Conservation (phyloP, 2,113 vertebrate genomes). For the Grantiella picta region DNA sequence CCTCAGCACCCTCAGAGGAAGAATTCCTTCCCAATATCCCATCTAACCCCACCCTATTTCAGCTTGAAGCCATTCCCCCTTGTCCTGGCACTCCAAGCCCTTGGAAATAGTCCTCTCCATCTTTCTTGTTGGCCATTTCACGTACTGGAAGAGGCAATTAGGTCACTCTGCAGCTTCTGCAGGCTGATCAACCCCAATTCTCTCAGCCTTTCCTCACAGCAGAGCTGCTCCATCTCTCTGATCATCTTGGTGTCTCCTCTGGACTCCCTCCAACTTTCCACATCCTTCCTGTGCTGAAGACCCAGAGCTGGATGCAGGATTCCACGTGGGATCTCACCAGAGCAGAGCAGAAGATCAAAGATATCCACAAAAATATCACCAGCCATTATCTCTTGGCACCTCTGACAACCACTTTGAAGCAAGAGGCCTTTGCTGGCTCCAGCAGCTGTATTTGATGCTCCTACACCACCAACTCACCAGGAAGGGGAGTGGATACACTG, state of each 20-base stretch:
- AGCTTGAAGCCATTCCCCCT: not conserved
- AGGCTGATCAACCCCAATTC: not conserved
- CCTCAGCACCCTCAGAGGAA: not conserved
- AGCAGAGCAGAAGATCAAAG: not conserved
- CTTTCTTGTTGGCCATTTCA: not conserved
- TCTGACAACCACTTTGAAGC: not conserved
- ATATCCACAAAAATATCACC: not conserved
- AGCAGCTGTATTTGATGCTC: not conserved
- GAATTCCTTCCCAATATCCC: not conserved
- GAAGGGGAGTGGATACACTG: constrained; percentile 76
- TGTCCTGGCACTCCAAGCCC: not conserved
- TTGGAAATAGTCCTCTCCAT: not conserved
- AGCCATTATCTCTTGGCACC: not conserved
- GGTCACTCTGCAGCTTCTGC: not conserved
- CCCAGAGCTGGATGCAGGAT: not conserved
- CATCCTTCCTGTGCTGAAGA: not conserved
- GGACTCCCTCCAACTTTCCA: not conserved
- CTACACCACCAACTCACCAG: constrained; percentile 75
- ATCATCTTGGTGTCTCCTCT: not conserved
- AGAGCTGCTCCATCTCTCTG: not conserved
- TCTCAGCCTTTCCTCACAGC: not conserved
- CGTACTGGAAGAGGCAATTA: not conserved
- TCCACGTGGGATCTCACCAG: not conserved
- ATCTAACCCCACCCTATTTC: not conserved
- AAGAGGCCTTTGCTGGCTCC: not conserved